Percentiles rank a stretch among this genome's conserved stretches.
Conservation (phyloP, 2,113 vertebrate genomes). For the Piliocolobus tephrosceles region DNA sequence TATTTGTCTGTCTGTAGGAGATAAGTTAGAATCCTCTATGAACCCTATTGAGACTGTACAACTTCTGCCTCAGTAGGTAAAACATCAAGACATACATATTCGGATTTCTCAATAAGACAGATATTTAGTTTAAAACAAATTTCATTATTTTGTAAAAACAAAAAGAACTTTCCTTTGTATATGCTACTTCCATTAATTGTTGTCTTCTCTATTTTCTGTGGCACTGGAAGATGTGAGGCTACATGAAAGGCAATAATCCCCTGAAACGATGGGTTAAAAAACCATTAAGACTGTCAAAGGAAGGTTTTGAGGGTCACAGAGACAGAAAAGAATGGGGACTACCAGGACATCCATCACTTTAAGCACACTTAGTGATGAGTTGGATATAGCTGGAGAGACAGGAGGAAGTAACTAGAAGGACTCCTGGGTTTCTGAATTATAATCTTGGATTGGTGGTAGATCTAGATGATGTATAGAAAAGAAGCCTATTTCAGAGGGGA, state of each 20-base stretch:
- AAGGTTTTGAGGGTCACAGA: background rate
- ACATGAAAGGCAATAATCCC: background rate
- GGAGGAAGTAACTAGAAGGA: fast-evolving
- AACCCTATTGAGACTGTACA: conserved; percentile 13
- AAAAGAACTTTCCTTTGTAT: background rate
- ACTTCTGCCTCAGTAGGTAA: background rate
- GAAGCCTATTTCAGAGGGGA: background rate
- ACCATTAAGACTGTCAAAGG: background rate
- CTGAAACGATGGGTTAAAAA: background rate
- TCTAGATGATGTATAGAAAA: background rate
- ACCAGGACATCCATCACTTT: background rate
- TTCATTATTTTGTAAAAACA: background rate
- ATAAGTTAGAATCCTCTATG: conserved; percentile 51
- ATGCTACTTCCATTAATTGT: background rate
- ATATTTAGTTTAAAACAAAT: conserved; percentile 33
- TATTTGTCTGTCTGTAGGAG: conserved; percentile 54
- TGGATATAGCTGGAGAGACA: background rate
- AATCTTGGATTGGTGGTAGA: background rate
- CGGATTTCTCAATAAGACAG: background rate
- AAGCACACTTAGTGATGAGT: background rate
- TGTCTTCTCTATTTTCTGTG: background rate
- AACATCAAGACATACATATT: background rate
- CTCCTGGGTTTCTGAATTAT: background rate
- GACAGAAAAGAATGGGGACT: background rate
- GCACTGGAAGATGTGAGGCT: background rate